Evolutionary conservation across 1,140 invertebrate genomes (phyloP).

Genomic region (Apis mellifera): Amel_HAv3.1 CM009946.2:6241001-6241500

Average conservation of each 20-base stretch:
- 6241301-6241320: neutral
- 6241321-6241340: neutral
- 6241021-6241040: too few relatives aligned
- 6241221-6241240: constrained; percentile 7
- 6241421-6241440: constrained; percentile 65
- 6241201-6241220: neutral
- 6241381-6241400: constrained; percentile 4
- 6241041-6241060: neutral
- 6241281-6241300: neutral
- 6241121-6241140: neutral
- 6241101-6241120: neutral
- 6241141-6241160: neutral
- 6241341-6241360: too few relatives aligned
- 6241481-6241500: constrained; percentile 73
- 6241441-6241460: constrained; percentile 47
- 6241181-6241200: neutral
- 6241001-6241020: neutral
- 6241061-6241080: neutral
- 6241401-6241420: constrained; percentile 46
- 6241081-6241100: neutral
- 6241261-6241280: neutral
- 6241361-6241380: constrained; percentile 29
- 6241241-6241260: constrained; percentile 6
- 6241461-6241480: constrained; percentile 66
- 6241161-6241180: neutral